phyloP scores from a whole-genome alignment of 2,113 vertebrate genomes.

The Alces alces region DNA sequence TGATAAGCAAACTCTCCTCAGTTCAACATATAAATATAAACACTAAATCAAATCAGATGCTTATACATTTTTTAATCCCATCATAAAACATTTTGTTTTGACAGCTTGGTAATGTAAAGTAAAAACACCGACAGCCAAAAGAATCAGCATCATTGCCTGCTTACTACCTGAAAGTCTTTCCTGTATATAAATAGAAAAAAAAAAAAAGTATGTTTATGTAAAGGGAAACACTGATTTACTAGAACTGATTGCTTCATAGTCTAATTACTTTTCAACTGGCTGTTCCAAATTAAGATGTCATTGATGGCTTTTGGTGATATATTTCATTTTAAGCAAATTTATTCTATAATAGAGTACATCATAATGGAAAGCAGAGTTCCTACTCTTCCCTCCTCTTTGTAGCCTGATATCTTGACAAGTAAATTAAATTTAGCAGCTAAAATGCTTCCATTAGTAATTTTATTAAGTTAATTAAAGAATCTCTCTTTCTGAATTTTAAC shows the following conservation, averaged over 20 bases:
- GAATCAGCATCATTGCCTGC: conserved; percentile 75
- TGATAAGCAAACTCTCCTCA: conserved; percentile 67
- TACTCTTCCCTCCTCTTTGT: conserved; percentile 85
- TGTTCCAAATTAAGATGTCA: conserved; percentile 90
- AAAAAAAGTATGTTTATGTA: conserved; percentile 80
- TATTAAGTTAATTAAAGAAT: conserved; percentile 96
- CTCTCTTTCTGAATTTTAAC: conserved; percentile 91
- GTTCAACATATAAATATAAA: conserved; percentile 75
- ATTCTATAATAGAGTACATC: conserved; percentile 86
- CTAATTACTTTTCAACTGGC: conserved; percentile 89
- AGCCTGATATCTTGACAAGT: conserved; percentile 94
- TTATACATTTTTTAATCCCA: conserved; percentile 73
- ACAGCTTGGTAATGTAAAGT: conserved; percentile 76
- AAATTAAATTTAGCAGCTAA: conserved; percentile 97
- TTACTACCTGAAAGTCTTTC: conserved; percentile 74
- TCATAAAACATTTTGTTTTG: conserved; percentile 77
- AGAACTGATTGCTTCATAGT: conserved; percentile 86
- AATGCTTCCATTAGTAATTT: conserved; percentile 96
- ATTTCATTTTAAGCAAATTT: conserved; percentile 90
- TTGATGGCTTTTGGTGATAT: conserved; percentile 88
- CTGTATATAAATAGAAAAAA: conserved; percentile 77
- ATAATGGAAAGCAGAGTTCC: conserved; percentile 87
- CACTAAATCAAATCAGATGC: conserved; percentile 74
- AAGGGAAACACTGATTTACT: conserved; percentile 85
- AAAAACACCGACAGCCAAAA: conserved; percentile 75